Percentiles rank a stretch among this genome's conserved stretches.
These are phyloP conservation scores for Horisme vitalbata DNA, from an alignment of 2,888 invertebrate species.

Conservation along the genomic window DNA sequence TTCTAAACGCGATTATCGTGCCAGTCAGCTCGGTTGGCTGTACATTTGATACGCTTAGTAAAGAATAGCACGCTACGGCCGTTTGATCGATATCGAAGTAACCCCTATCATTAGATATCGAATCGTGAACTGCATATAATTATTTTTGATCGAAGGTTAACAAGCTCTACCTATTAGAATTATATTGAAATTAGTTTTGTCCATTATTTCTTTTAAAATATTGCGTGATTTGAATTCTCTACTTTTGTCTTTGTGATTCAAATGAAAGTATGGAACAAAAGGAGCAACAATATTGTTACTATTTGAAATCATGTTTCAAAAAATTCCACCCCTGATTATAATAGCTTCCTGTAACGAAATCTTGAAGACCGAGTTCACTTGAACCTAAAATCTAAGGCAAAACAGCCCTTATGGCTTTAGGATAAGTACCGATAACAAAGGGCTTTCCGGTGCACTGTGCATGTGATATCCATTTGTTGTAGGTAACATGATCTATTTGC, in stretches of 20 bases:
- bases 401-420: slow-evolving; percentile 11
- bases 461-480: slow-evolving; percentile 34
- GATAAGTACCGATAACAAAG: slow-evolving; percentile 24
- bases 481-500: slow-evolving; percentile 44
- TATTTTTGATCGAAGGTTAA: slow-evolving; percentile 5
- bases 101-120: slow-evolving; percentile 17
- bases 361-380: slow-evolving; percentile 25
- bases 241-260: too few relatives aligned
- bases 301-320: not conserved
- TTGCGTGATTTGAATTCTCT: too few relatives aligned
- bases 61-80: slow-evolving; percentile 55
- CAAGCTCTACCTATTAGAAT: not conserved
- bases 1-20: slow-evolving; percentile 58
- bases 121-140: slow-evolving; percentile 17
- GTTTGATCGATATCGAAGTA: slow-evolving; percentile 61
- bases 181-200: not conserved
- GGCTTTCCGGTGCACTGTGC: slow-evolving; percentile 30
- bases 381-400: slow-evolving; percentile 5
- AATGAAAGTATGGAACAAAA: too few relatives aligned
- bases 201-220: too few relatives aligned
- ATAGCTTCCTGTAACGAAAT: slow-evolving; percentile 28
- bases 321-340: slow-evolving; percentile 5
- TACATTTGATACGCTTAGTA: slow-evolving; percentile 55
- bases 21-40: slow-evolving; percentile 53
- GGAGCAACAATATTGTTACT: too few relatives aligned